These are phyloP conservation scores for Syrrhaptes paradoxus DNA, from an alignment of 2,113 vertebrate species.

Conservation along the genomic window DNA sequence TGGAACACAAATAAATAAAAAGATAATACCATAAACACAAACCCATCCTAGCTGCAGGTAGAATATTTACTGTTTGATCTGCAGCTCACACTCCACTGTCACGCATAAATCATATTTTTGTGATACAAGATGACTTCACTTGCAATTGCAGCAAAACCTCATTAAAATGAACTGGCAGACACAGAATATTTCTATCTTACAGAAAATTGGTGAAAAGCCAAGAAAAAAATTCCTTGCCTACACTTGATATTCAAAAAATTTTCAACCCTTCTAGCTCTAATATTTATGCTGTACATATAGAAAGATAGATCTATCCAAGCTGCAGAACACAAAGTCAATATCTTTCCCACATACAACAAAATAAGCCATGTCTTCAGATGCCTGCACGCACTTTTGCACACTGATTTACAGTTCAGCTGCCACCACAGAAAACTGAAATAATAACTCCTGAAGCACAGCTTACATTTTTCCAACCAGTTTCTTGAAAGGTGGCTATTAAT, in stretches of 20 bases:
- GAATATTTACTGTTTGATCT: constrained; percentile 43
- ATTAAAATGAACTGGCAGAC: constrained; percentile 54
- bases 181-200: constrained; percentile 19
- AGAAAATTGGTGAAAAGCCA: constrained; percentile 38
- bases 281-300: constrained; percentile 10
- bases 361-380: constrained; percentile 2
- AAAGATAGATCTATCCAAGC: background rate
- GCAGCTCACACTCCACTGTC: background rate
- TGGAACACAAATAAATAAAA: background rate
- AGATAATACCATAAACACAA: background rate
- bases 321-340: constrained; percentile 1
- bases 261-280: background rate
- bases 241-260: constrained; percentile 42
- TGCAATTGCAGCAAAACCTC: constrained; percentile 43
- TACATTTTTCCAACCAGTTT: constrained; percentile 61
- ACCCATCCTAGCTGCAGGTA: background rate
- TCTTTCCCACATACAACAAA: background rate
- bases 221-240: constrained; percentile 37
- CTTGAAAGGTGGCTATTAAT: constrained; percentile 79
- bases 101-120: constrained; percentile 51
- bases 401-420: constrained; percentile 51
- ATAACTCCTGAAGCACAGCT: constrained; percentile 68
- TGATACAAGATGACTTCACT: background rate
- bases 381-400: background rate
- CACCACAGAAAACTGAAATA: constrained; percentile 48